A percentile compares a stretch with the other conserved stretches of the same genome.
Conservation (phyloP, 2,113 vertebrate species). For the Phoxinus phoxinus region DNA sequence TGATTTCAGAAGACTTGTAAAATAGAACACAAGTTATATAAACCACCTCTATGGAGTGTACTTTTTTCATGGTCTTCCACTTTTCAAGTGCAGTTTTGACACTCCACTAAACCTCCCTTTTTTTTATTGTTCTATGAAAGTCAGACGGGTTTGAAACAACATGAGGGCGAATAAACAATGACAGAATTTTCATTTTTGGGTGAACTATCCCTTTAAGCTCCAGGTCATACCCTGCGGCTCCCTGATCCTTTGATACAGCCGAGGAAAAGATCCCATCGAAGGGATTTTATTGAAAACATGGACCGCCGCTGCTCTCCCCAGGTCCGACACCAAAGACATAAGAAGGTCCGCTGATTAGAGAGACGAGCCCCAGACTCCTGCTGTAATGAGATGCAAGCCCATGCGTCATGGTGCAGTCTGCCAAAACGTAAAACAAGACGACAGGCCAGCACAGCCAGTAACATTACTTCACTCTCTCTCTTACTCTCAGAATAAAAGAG, state of each 20-base stretch:
- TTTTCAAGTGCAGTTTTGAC: neutral
- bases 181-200: constrained; percentile 8
- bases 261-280: constrained; percentile 50
- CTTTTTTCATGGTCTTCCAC: neutral
- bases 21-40: neutral
- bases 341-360: constrained; percentile 57
- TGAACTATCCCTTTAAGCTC: constrained; percentile 28
- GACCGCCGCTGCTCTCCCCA: constrained; percentile 50
- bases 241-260: constrained; percentile 58
- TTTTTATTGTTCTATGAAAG: neutral
- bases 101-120: neutral
- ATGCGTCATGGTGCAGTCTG: constrained; percentile 54
- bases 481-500: constrained; percentile 15
- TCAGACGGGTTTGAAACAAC: neutral
- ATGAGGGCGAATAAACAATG: neutral
- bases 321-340: constrained; percentile 54
- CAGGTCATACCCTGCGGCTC: constrained; percentile 53
- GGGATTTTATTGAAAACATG: constrained; percentile 63
- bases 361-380: constrained; percentile 62
- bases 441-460: constrained; percentile 29
- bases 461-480: constrained; percentile 36
- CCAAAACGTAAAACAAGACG: constrained; percentile 61
- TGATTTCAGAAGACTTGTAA: neutral
- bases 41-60: neutral
- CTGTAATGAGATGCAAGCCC: constrained; percentile 62